phyloP scores from a whole-genome alignment of 1,140 invertebrate species.

The Aethina tumida region DNA sequence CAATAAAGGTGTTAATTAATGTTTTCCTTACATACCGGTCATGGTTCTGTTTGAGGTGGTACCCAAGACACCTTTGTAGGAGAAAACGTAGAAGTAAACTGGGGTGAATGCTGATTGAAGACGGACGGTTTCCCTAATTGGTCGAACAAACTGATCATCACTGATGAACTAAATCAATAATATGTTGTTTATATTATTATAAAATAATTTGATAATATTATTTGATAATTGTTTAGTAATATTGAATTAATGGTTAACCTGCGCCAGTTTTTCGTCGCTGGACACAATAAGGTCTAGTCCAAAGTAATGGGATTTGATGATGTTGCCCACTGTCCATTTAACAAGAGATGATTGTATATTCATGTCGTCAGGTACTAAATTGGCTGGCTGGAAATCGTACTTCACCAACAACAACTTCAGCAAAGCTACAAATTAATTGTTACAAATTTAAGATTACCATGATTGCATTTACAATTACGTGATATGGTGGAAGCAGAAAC shows the following conservation, averaged over 20 bases:
- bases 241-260: neutral
- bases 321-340: slow-evolving; percentile 6
- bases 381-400: slow-evolving; percentile 13
- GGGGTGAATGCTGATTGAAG: slow-evolving; percentile 16
- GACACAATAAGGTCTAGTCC: neutral
- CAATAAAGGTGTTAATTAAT: neutral
- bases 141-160: slow-evolving; percentile 25
- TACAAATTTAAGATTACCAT: neutral
- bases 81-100: slow-evolving; percentile 25
- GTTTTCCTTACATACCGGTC: slow-evolving; percentile 4
- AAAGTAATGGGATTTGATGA: slow-evolving; percentile 10
- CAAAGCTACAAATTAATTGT: slow-evolving; percentile 8
- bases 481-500: neutral
- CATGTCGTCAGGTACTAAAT: slow-evolving; percentile 12
- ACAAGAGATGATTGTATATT: slow-evolving; percentile 8
- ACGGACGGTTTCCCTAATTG: slow-evolving; percentile 18
- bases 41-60: neutral
- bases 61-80: slow-evolving; percentile 22
- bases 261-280: neutral
- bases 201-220: neutral
- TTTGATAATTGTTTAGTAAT: neutral
- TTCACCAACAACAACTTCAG: slow-evolving; percentile 10
- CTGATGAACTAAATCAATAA: slow-evolving; percentile 23
- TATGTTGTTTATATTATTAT: neutral
- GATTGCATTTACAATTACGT: neutral